phyloP scores from a whole-genome alignment of 1,140 invertebrate species.

The Notospermus geniculatus region DNA sequence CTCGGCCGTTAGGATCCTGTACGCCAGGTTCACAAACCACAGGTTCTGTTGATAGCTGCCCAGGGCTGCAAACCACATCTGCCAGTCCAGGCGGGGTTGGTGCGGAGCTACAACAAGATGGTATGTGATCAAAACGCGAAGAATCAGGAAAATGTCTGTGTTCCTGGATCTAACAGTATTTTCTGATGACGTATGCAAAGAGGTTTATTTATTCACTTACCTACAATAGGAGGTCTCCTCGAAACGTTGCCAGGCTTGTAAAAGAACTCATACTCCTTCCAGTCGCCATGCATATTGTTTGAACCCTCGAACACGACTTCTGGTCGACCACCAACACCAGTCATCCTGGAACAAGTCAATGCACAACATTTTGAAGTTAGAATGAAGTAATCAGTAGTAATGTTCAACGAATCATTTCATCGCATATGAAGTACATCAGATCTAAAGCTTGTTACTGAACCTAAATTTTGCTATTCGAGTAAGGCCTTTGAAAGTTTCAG shows the following conservation, averaged over 20 bases:
- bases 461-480: too few species aligned
- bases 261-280: constrained; percentile 77
- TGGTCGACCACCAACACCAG: constrained; percentile 68
- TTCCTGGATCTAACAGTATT: too few species aligned
- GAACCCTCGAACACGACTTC: constrained; percentile 79
- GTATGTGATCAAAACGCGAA: too few species aligned
- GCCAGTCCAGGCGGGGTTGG: constrained; percentile 81
- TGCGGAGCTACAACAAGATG: constrained; percentile 67
- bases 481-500: too few species aligned
- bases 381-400: too few species aligned
- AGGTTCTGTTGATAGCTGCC: constrained; percentile 74
- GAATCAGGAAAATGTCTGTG: too few species aligned
- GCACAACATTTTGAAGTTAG: constrained; percentile 3
- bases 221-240: constrained; percentile 67
- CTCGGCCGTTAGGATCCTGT: constrained; percentile 68
- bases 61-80: constrained; percentile 83
- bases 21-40: constrained; percentile 74
- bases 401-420: too few species aligned
- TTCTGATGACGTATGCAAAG: not conserved
- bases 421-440: too few species aligned
- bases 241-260: constrained; percentile 80
- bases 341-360: constrained; percentile 60
- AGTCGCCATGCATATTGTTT: constrained; percentile 64
- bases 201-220: constrained; percentile 58
- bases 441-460: too few species aligned